Conservation (phyloP, 2,888 invertebrate species). For the Aspidiotus rigidus region DNA sequence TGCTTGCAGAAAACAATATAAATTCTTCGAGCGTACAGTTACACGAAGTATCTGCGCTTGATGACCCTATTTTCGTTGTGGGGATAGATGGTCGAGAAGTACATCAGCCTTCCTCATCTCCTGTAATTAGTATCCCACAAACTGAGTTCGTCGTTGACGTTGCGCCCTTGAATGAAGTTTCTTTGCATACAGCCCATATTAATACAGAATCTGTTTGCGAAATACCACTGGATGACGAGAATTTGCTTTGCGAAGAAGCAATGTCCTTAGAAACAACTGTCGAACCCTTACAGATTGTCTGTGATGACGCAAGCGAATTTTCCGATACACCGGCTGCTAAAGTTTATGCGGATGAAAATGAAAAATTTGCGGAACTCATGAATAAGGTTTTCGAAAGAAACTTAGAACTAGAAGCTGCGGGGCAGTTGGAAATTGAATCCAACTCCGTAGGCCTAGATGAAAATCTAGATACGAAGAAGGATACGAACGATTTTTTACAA, state of each 20-base stretch:
- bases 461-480: neutral
- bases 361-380: slow-evolving; percentile 36
- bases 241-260: neutral
- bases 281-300: neutral
- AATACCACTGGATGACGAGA: slow-evolving; percentile 6
- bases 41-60: too few relatives aligned
- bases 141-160: neutral
- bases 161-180: neutral
- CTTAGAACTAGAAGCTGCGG: slow-evolving; percentile 36
- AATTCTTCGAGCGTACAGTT: too few relatives aligned
- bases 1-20: too few relatives aligned
- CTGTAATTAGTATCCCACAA: too few relatives aligned
- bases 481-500: neutral
- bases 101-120: too few relatives aligned
- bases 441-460: slow-evolving; percentile 39
- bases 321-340: neutral
- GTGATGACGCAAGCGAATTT: neutral
- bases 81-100: too few relatives aligned
- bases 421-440: slow-evolving; percentile 35
- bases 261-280: neutral
- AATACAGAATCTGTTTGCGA: slow-evolving; percentile 7
- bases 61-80: too few relatives aligned
- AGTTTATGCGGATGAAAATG: slow-evolving; percentile 31
- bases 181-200: neutral
- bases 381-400: slow-evolving; percentile 38